Evolutionary conservation across 2,113 vertebrate genomes (phyloP).

Genomic region (Centropristis striata): DNA sequence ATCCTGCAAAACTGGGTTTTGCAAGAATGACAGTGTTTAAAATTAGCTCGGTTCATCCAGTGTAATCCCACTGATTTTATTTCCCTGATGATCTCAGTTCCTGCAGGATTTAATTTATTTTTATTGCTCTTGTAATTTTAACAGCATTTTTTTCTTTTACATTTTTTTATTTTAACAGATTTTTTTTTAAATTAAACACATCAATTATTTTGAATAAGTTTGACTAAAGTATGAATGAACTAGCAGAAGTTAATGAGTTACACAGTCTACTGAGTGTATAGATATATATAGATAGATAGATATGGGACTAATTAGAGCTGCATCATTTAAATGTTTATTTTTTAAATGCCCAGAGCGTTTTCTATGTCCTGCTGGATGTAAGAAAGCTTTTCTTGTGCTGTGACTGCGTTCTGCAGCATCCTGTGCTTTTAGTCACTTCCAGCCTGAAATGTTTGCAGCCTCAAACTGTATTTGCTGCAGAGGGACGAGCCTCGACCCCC

Average conservation of each 20-base stretch:
- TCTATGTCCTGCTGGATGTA: background rate
- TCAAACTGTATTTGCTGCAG: conserved; percentile 33
- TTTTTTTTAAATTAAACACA: background rate
- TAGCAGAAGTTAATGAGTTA: background rate
- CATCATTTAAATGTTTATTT: background rate
- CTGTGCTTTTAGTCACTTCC: conserved; percentile 27
- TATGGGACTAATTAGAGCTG: background rate
- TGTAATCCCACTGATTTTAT: conserved; percentile 21
- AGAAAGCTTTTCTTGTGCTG: background rate
- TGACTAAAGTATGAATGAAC: background rate
- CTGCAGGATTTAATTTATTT: conserved; percentile 27
- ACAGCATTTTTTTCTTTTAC: background rate
- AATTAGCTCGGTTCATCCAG: conserved; percentile 3
- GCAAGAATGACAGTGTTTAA: conserved; percentile 1
- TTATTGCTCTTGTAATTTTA: conserved; percentile 18
- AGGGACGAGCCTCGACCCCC: background rate
- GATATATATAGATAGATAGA: background rate
- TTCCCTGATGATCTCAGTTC: conserved; percentile 24
- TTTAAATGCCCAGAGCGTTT: background rate
- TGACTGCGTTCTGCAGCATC: conserved; percentile 1
- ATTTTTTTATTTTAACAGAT: background rate
- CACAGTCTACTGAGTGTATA: background rate
- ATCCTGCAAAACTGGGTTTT: background rate
- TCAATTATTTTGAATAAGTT: background rate
- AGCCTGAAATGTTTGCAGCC: conserved; percentile 11